Conservation (phyloP, 2,888 invertebrate species). For the Poecilobothrus nobilitatus region DNA sequence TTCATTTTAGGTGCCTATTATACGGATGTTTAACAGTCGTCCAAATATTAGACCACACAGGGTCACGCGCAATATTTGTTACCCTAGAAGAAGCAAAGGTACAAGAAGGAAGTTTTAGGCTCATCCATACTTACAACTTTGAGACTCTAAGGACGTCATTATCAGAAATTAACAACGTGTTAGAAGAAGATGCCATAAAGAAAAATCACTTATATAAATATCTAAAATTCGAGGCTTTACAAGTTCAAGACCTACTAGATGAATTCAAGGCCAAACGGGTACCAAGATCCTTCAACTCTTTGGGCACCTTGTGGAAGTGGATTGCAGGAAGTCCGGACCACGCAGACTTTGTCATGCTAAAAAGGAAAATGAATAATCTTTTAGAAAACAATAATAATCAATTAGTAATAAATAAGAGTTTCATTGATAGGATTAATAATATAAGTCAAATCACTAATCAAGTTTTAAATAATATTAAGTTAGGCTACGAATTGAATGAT, state of each 20-base stretch:
- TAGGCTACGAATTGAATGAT: background rate
- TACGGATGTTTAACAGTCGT: conserved; percentile 14
- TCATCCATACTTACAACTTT: conserved; percentile 19
- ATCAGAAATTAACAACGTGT: background rate
- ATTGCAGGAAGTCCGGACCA: background rate
- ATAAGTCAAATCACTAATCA: background rate
- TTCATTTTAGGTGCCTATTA: conserved; percentile 7
- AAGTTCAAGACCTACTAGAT: background rate
- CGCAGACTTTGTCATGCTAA: background rate
- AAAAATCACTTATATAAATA: background rate
- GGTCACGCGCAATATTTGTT: conserved; percentile 15
- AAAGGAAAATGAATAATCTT: background rate
- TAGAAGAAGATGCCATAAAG: background rate
- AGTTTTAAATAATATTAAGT: too few relatives aligned
- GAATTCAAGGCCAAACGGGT: background rate
- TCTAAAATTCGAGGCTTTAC: background rate
- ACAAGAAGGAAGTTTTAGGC: conserved; percentile 17
- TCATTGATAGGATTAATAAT: background rate
- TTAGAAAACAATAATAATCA: background rate
- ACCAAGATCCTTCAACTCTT: background rate
- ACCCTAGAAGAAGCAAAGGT: conserved; percentile 13
- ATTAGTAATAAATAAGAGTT: background rate
- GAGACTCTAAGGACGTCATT: conserved; percentile 14
- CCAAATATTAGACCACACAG: too few relatives aligned
- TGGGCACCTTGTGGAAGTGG: background rate